These are phyloP conservation scores for Cerceris ruficornis DNA, from an alignment of 2,888 invertebrate species.

Conservation along the genomic window DNA sequence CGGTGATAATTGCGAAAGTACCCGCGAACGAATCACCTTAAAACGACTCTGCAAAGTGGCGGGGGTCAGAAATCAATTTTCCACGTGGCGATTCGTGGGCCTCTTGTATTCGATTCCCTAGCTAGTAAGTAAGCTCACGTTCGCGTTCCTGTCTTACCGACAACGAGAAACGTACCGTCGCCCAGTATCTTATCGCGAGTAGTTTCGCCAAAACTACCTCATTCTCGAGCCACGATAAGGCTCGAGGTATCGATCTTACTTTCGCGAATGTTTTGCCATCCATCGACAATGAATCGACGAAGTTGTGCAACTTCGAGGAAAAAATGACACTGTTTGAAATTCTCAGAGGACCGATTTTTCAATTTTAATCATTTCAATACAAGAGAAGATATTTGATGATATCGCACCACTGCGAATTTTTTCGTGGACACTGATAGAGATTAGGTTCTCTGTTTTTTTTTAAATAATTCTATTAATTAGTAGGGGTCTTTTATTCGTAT, in stretches of 20 bases:
- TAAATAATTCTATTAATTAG: too few relatives aligned
- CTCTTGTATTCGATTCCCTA: constrained; percentile 61
- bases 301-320: too few relatives aligned
- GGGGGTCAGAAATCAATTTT: constrained; percentile 72
- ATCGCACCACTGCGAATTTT: too few relatives aligned
- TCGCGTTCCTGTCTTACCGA: constrained; percentile 53
- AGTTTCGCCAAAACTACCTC: constrained; percentile 51
- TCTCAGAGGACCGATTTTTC: too few relatives aligned
- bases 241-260: constrained; percentile 29
- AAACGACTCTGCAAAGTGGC: constrained; percentile 57
- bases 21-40: constrained; percentile 41
- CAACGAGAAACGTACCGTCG: constrained; percentile 39
- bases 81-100: constrained; percentile 40
- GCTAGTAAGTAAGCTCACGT: constrained; percentile 51
- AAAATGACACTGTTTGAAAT: too few relatives aligned
- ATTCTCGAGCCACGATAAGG: constrained; percentile 26
- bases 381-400: too few relatives aligned
- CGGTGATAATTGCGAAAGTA: constrained; percentile 13
- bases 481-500: too few relatives aligned
- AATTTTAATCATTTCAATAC: too few relatives aligned
- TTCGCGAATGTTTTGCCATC: neutral
- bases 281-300: too few relatives aligned
- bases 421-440: too few relatives aligned
- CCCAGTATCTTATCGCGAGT: constrained; percentile 24
- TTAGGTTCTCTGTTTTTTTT: too few relatives aligned